phyloP scores from a whole-genome alignment of 2,888 invertebrate species.

The Apamea sordens region DNA sequence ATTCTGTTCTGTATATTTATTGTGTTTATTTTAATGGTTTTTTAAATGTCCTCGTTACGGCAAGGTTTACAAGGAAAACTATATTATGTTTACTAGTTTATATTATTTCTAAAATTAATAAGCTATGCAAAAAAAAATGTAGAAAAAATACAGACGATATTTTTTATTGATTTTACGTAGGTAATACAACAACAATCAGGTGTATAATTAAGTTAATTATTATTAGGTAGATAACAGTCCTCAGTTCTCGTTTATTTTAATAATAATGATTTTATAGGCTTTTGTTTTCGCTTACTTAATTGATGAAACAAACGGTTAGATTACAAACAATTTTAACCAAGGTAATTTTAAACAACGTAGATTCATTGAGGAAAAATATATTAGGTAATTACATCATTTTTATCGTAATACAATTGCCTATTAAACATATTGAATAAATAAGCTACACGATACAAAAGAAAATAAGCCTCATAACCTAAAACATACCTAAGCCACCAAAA shows the following conservation, averaged over 20 bases:
- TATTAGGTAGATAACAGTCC: not conserved
- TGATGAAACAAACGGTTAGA: slow-evolving; percentile 15
- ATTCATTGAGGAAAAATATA: slow-evolving; percentile 38
- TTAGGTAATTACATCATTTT: slow-evolving; percentile 31
- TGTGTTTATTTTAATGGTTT: not conserved
- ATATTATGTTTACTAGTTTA: slow-evolving; percentile 1
- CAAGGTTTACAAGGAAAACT: slow-evolving; percentile 3
- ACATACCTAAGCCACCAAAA: not conserved
- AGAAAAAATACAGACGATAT: not conserved
- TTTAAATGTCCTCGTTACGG: slow-evolving; percentile 13
- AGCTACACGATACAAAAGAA: slow-evolving; percentile 4
- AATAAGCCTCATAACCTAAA: slow-evolving; percentile 19
- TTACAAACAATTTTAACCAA: slow-evolving; percentile 4
- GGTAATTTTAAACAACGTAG: slow-evolving; percentile 1
- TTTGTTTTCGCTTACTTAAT: slow-evolving; percentile 5
- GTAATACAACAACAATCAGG: not conserved
- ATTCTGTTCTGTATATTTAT: not conserved
- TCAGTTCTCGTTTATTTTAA: not conserved
- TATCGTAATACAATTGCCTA: slow-evolving; percentile 46
- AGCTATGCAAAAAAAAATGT: not conserved
- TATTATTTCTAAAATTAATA: not conserved
- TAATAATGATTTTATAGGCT: not conserved
- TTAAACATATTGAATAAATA: slow-evolving; percentile 35
- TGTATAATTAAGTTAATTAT: not conserved
- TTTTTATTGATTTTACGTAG: not conserved